Evolutionary conservation across 2,113 vertebrate species (phyloP).

Genomic region (Onychorhynchus coronatus): DNA sequence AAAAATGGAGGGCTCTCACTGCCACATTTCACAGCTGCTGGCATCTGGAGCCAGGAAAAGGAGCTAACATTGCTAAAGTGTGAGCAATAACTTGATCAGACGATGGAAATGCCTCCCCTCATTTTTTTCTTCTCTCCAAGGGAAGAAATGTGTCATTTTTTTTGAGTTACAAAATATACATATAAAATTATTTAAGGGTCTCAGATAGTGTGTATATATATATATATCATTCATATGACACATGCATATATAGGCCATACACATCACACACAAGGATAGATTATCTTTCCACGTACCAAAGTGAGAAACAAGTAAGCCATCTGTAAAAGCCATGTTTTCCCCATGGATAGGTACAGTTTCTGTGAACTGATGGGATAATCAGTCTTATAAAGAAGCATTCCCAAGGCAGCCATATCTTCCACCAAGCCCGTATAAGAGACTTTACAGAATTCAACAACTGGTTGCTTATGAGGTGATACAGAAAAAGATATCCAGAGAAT

Average conservation of each 20-base stretch:
- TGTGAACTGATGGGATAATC: neutral
- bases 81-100: neutral
- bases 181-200: neutral
- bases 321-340: neutral
- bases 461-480: neutral
- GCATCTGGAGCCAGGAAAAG: neutral
- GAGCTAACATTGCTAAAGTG: neutral
- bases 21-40: neutral
- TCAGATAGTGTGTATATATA: neutral
- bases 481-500: neutral
- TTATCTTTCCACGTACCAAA: neutral
- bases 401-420: neutral
- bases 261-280: neutral
- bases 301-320: neutral
- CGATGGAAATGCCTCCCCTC: accelerated
- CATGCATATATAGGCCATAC: neutral
- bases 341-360: neutral
- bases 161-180: neutral
- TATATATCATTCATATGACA: neutral
- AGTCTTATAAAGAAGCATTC: neutral
- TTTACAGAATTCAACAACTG: neutral
- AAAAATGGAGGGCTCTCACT: neutral
- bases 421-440: neutral
- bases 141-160: neutral
- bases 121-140: neutral